Conservation (phyloP, 64 coral and sea anemone genomes). For the Platygyra sinensis region DNA sequence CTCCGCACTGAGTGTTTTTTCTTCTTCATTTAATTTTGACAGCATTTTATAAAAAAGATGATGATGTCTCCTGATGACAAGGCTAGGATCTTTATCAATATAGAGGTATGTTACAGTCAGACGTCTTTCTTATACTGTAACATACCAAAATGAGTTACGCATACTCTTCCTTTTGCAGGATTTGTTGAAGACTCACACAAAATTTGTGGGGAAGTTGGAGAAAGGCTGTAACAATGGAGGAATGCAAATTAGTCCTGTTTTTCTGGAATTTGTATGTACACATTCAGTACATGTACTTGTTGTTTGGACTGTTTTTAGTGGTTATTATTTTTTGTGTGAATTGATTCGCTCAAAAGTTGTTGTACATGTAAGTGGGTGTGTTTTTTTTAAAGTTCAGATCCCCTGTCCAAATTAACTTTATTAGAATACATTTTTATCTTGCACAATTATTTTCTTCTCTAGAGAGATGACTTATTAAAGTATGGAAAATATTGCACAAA, state of each 20-base stretch:
- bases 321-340: not conserved
- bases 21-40: not conserved
- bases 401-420: not conserved
- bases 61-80: slow-evolving; percentile 74
- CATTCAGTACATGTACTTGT: not conserved
- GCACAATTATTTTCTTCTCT: not conserved
- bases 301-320: no score
- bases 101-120: slow-evolving; percentile 60
- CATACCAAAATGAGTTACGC: no score
- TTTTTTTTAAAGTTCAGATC: not conserved
- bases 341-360: not conserved
- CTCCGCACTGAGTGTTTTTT: no score
- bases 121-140: no score
- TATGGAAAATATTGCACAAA: slow-evolving; percentile 96
- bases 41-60: slow-evolving; percentile 82
- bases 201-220: slow-evolving; percentile 78
- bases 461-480: slow-evolving; percentile 89
- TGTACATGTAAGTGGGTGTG: not conserved
- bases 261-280: slow-evolving; percentile 81
- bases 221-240: slow-evolving; percentile 41
- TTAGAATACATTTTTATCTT: not conserved
- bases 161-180: slow-evolving; percentile 40
- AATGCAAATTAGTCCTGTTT: slow-evolving; percentile 69
- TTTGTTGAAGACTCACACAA: slow-evolving; percentile 67
- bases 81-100: slow-evolving; percentile 87